Conservation (phyloP, 2,888 invertebrate genomes). For the Dolomedes plantarius region DNA sequence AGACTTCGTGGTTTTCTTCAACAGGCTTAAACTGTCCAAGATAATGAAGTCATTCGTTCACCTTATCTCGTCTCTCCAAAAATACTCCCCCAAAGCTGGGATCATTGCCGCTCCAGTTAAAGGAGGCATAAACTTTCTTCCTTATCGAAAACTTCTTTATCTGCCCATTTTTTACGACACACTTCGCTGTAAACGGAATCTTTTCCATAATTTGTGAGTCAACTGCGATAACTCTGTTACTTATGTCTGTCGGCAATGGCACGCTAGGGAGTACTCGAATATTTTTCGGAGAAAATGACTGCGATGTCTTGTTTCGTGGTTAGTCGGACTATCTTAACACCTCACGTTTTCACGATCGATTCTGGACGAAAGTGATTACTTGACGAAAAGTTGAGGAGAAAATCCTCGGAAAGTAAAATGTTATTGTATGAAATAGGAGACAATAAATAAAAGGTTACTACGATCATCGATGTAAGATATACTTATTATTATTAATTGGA, state of each 20-base stretch:
- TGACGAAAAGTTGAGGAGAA: too few species aligned
- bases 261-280: neutral
- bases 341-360: too few species aligned
- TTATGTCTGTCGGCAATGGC: neutral
- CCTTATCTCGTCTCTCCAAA: neutral
- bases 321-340: neutral
- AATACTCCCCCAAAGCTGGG: neutral
- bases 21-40: constrained; percentile 9
- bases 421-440: too few species aligned
- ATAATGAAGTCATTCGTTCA: constrained; percentile 16
- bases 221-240: neutral
- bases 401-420: too few species aligned
- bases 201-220: constrained; percentile 1
- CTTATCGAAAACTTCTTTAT: constrained; percentile 34
- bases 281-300: neutral
- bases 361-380: too few species aligned
- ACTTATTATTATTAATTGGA: too few species aligned
- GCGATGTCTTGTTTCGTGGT: neutral
- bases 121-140: constrained; percentile 45
- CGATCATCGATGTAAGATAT: too few species aligned
- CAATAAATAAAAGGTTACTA: too few species aligned
- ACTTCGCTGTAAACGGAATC: constrained; percentile 2
- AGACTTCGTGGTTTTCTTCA: neutral
- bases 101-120: constrained; percentile 24
- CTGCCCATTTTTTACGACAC: constrained; percentile 15